Conservation (phyloP, 2,797 vertebrate genomes). For the Pristis pectinata region DNA sequence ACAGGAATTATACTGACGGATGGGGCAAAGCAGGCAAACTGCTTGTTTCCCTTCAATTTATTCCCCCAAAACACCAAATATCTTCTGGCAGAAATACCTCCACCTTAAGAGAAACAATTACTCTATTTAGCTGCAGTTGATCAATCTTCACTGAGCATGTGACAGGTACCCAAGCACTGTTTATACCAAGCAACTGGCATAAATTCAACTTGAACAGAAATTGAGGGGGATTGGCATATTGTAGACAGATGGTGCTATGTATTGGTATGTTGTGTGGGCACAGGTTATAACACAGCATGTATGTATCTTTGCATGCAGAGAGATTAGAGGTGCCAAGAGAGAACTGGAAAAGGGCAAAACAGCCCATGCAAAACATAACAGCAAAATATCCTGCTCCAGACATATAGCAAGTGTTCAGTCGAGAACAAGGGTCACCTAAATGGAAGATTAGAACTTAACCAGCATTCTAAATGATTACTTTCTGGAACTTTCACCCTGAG, state of each 20-base stretch:
- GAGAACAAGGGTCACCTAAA: not conserved
- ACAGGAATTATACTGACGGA: not conserved
- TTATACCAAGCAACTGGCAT: not conserved
- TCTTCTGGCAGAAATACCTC: not conserved
- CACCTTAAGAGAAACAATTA: not conserved
- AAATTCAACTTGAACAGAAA: not conserved
- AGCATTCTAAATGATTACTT: not conserved
- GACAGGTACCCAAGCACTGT: not conserved
- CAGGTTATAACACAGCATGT: not conserved
- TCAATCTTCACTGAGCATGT: not conserved
- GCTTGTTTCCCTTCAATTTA: not conserved
- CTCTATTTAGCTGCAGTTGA: not conserved
- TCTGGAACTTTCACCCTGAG: not conserved
- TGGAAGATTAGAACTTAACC: not conserved
- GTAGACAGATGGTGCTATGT: conserved; percentile 13
- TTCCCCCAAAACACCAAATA: not conserved
- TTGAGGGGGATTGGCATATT: not conserved
- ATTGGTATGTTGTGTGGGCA: not conserved
- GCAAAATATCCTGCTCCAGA: not conserved
- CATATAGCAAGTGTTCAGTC: not conserved
- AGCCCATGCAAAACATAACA: not conserved
- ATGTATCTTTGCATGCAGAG: not conserved
- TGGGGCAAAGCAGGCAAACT: not conserved
- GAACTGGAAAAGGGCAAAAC: not conserved
- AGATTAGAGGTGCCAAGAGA: conserved; percentile 18